Conservation (phyloP, 1,140 invertebrate genomes). For the Trichomalopsis sarcophagae region DNA sequence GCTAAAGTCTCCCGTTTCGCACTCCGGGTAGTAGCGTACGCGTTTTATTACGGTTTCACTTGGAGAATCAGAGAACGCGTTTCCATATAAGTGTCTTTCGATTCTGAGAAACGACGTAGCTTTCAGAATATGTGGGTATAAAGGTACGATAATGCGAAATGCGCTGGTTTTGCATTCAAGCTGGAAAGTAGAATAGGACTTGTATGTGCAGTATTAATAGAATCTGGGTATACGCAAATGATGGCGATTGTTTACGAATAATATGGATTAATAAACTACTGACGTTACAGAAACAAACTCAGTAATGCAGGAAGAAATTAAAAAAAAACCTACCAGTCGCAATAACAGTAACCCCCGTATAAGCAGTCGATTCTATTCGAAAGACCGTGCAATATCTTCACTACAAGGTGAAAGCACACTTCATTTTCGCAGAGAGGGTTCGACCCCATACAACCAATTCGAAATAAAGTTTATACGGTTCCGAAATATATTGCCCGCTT, state of each 20-base stretch:
- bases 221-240: too few relatives aligned
- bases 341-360: neutral
- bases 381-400: slow-evolving; percentile 35
- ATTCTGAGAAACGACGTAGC: neutral
- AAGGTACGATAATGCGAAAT: neutral
- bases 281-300: too few relatives aligned
- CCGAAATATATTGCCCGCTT: slow-evolving; percentile 33
- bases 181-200: too few relatives aligned
- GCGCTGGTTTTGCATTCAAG: neutral
- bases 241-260: too few relatives aligned
- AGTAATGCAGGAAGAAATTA: neutral
- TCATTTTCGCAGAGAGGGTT: slow-evolving; percentile 38
- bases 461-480: slow-evolving; percentile 46
- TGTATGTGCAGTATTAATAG: too few relatives aligned
- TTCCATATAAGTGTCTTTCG: neutral
- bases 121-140: neutral
- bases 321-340: neutral
- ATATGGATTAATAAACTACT: too few relatives aligned
- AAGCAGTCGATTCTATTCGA: slow-evolving; percentile 23
- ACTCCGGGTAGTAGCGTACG: neutral
- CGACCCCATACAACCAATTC: slow-evolving; percentile 16
- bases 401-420: slow-evolving; percentile 31
- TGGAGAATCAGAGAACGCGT: neutral
- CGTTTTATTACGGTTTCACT: neutral
- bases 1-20: neutral